Conservation (phyloP, 1,140 invertebrate species). For the Cyphomyrmex costatus region DNA sequence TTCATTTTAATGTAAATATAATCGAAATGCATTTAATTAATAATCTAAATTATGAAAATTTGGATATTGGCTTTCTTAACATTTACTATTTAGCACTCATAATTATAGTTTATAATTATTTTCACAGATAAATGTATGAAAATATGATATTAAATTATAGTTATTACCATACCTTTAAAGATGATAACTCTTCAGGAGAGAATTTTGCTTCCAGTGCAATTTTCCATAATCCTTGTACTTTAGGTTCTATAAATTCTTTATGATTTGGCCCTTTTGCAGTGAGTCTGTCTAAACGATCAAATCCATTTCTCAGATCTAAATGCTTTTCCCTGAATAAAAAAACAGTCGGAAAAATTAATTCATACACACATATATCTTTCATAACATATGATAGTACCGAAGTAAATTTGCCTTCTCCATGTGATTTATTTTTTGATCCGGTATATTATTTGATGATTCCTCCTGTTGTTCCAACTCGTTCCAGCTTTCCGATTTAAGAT, state of each 20-base stretch:
- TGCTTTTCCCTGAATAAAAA: slow-evolving; percentile 90
- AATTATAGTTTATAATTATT: slow-evolving; percentile 23
- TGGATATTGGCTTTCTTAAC: neutral
- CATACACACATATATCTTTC: slow-evolving; percentile 10
- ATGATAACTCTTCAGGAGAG: slow-evolving; percentile 92
- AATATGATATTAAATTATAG: slow-evolving; percentile 2
- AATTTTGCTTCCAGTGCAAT: slow-evolving; percentile 93
- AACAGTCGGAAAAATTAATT: slow-evolving; percentile 6
- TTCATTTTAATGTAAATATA: slow-evolving; percentile 32
- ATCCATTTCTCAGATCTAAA: slow-evolving; percentile 92
- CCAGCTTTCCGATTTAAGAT: slow-evolving; percentile 87
- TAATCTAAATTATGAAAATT: slow-evolving; percentile 26
- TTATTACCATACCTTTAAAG: slow-evolving; percentile 89
- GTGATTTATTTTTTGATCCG: slow-evolving; percentile 87
- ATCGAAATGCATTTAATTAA: neutral
- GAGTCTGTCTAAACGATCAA: slow-evolving; percentile 92
- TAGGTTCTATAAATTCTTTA: slow-evolving; percentile 95
- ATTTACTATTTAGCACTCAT: neutral
- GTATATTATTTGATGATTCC: slow-evolving; percentile 88
- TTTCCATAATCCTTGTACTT: slow-evolving; percentile 95
- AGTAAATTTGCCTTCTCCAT: slow-evolving; percentile 90
- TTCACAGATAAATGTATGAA: slow-evolving; percentile 31
- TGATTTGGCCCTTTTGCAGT: slow-evolving; percentile 92
- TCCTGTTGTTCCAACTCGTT: slow-evolving; percentile 89
- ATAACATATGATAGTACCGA: slow-evolving; percentile 78